Conservation (phyloP, 2,113 vertebrate genomes). For the Recurvirostra avosetta region DNA sequence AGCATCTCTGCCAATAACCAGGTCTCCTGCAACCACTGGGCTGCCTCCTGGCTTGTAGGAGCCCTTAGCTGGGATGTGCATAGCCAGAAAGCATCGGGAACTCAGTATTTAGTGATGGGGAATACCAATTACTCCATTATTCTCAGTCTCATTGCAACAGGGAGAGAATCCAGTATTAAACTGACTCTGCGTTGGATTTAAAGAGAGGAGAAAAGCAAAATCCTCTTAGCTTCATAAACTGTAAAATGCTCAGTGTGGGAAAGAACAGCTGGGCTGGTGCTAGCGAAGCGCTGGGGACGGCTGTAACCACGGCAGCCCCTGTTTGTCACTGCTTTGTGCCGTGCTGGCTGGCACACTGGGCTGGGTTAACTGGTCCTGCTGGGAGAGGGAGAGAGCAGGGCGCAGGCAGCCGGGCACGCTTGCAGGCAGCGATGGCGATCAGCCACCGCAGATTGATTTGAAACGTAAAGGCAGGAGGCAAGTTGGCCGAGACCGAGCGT, state of each 20-base stretch:
- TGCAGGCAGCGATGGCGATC: background rate
- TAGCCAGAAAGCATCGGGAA: rapidly evolving
- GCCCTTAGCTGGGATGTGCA: rapidly evolving
- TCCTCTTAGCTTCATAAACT: background rate
- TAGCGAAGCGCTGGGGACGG: background rate
- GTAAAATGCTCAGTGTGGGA: background rate
- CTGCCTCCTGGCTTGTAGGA: background rate
- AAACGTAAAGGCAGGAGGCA: background rate
- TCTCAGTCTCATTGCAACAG: background rate
- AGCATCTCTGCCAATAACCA: background rate
- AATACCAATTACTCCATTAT: background rate
- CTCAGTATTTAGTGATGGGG: background rate
- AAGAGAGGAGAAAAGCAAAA: background rate
- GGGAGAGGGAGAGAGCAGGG: background rate
- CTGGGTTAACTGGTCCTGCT: background rate
- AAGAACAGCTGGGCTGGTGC: background rate
- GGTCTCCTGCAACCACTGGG: background rate
- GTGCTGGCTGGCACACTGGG: background rate
- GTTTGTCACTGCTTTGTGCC: background rate
- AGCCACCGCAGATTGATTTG: background rate
- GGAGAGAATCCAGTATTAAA: background rate
- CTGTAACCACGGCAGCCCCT: background rate
- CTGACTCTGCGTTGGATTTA: rapidly evolving
- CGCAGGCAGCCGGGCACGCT: background rate
- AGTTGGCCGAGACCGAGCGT: rapidly evolving